phyloP scores from a whole-genome alignment of 1,140 invertebrate genomes.

The Pseudomyrmex pallidus region DNA sequence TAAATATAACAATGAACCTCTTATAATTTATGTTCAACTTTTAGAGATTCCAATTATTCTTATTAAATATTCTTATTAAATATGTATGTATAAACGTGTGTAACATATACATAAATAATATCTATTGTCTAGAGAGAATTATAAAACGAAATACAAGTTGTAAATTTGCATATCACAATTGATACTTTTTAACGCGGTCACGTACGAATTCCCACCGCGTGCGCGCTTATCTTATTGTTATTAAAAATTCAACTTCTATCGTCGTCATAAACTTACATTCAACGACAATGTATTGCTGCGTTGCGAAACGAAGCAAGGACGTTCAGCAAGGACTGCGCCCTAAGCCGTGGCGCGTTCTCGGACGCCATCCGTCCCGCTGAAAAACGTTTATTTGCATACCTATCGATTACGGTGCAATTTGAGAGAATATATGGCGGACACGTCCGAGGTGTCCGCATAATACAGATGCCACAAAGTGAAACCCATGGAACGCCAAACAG shows the following conservation, averaged over 20 bases:
- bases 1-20: not conserved
- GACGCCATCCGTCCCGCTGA: constrained; percentile 23
- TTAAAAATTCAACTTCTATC: constrained; percentile 4
- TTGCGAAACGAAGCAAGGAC: constrained; percentile 29
- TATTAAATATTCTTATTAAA: not conserved
- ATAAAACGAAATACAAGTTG: not conserved
- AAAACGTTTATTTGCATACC: constrained; percentile 59
- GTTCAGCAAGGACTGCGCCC: constrained; percentile 22
- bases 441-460: constrained; percentile 67
- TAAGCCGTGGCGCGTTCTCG: not conserved
- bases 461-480: constrained; percentile 72
- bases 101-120: not conserved
- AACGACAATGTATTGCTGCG: constrained; percentile 27
- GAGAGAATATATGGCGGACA: constrained; percentile 60
- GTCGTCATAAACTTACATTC: constrained; percentile 29
- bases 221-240: constrained; percentile 1
- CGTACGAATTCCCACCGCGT: not conserved
- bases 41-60: not conserved
- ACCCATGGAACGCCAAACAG: constrained; percentile 37
- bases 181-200: not conserved
- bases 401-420: constrained; percentile 67
- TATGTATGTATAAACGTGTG: not conserved
- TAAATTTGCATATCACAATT: constrained; percentile 18
- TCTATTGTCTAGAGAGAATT: not conserved
- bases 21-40: not conserved